Evolutionary conservation across 2,113 vertebrate species (phyloP).

Genomic region (Suricata suricatta): DNA sequence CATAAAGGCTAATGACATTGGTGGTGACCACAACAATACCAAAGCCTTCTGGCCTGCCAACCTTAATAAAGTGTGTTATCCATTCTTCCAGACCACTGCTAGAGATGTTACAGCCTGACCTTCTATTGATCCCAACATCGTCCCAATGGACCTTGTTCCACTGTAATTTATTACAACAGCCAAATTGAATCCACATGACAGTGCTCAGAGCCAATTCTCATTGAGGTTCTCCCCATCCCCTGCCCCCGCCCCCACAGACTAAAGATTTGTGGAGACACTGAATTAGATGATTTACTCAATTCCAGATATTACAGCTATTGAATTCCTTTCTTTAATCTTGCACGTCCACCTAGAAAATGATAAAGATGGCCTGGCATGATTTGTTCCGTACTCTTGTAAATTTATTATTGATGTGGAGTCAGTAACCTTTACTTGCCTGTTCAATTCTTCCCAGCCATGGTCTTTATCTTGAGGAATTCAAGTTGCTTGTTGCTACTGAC

Average conservation of each 20-base stretch:
- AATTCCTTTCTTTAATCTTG: conserved; percentile 81
- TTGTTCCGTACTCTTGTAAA: conserved; percentile 64
- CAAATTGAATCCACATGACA: conserved; percentile 83
- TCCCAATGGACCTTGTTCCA: conserved; percentile 77
- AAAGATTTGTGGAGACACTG: conserved; percentile 78
- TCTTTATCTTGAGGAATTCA: conserved; percentile 76
- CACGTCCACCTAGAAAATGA: conserved; percentile 74
- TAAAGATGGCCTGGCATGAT: conserved; percentile 77
- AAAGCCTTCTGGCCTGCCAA: conserved; percentile 65
- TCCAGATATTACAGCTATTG: conserved; percentile 79
- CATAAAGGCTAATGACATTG: conserved; percentile 38
- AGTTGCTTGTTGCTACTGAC: conserved; percentile 77
- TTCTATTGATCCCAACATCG: conserved; percentile 77
- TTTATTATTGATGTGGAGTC: conserved; percentile 72
- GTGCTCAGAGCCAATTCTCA: conserved; percentile 74
- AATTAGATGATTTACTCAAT: conserved; percentile 82
- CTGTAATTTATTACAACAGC: conserved; percentile 80
- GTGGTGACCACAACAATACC: conserved; percentile 48
- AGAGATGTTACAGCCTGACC: conserved; percentile 80
- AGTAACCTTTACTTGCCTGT: conserved; percentile 67
- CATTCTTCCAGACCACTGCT: conserved; percentile 75
- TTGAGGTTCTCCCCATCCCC: conserved; percentile 59
- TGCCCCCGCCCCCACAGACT: neutral
- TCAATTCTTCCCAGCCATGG: conserved; percentile 69
- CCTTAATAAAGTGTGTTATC: conserved; percentile 75